Evolutionary conservation across 1,140 invertebrate genomes (phyloP), one percentile per base, ranked within the genome.

Genomic region (Magallana angulata): DNA sequence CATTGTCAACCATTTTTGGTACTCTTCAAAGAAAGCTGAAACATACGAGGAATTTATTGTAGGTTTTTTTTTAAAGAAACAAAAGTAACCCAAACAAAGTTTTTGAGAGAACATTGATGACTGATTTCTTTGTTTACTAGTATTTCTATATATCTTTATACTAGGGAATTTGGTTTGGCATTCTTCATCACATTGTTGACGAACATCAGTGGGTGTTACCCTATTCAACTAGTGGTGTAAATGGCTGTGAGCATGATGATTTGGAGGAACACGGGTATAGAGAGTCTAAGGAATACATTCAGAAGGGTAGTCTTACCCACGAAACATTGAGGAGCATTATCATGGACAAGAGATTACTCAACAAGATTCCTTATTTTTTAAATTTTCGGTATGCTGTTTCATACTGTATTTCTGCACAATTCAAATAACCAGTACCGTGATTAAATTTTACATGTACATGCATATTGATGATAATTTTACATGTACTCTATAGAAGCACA

Each of bases 1-100:
- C 57, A 24, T 87, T 87, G 57, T 87, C 7, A 87, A 82, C 76
- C 85, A 87, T 87, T 87, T 87, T 62, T 87, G 85, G 85, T 62
- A 82, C 48, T 81, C 18, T 58, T 57, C 56, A 9, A 58, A 82
- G 30, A 58, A 82, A n/a, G 48, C 85, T 24, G 12, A 87, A 18
- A 82, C 56, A 48, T 58, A 60, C 9, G 30, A 81, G 18, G 57
- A 58, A 30, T 81, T 82, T 62, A 16, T 80, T 12, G 71, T 80
- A 24, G 30, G 71, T 80, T n/a, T 62, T 16, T 24, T n/a, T 24
- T 11, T 1, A 80, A 80, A 14, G 30, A n/a, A n/a, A n/a, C 9
- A n/a, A 80, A n/a, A n/a, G 9, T n/a, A n/a, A 16, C 12, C 12
- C 14, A 11, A 11, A 80, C 30, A 80, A 80, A 62, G n/a, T 62